A percentile compares a stretch with the other conserved stretches of the same genome.
phyloP scores from a whole-genome alignment of 2,888 invertebrate genomes.

The Pogonocherus hispidulus region DNA sequence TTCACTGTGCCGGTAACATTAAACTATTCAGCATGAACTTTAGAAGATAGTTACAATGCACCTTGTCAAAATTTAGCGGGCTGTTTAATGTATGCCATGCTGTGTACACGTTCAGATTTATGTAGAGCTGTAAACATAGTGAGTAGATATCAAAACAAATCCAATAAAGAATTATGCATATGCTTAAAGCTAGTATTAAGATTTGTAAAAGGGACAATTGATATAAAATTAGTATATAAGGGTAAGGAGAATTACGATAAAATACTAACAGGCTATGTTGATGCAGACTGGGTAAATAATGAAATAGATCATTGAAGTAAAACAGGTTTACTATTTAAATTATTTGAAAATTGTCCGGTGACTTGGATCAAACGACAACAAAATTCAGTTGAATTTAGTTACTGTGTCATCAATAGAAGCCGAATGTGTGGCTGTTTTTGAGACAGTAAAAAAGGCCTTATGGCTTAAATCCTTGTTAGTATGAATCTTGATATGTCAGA shows the following conservation, averaged over 20 bases:
- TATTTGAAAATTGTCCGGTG: conserved; percentile 3
- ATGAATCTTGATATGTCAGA: conserved; percentile 1
- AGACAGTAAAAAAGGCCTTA: conserved; percentile 18
- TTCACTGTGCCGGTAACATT: no score
- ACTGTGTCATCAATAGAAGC: neutral
- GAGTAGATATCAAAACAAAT: no score
- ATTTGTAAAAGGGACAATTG: conserved; percentile 11
- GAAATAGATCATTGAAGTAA: conserved; percentile 12
- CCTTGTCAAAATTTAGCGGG: no score
- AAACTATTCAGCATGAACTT: no score
- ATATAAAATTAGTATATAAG: conserved; percentile 17
- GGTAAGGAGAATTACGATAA: neutral
- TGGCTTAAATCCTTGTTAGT: conserved; percentile 29
- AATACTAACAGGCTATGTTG: conserved; percentile 9
- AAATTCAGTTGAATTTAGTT: conserved; percentile 12
- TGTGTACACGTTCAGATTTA: no score
- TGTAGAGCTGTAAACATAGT: no score
- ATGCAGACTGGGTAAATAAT: conserved; percentile 12
- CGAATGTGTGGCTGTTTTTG: conserved; percentile 25
- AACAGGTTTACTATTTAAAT: no score
- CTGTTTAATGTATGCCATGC: no score
- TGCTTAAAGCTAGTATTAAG: no score
- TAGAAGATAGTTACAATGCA: no score
- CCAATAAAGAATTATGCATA: no score
- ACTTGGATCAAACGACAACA: conserved; percentile 7